Evolutionary conservation across 2,113 vertebrate genomes (phyloP), one percentile per base, ranked within the genome.

Genomic region (Pluvianellus socialis): DNA sequence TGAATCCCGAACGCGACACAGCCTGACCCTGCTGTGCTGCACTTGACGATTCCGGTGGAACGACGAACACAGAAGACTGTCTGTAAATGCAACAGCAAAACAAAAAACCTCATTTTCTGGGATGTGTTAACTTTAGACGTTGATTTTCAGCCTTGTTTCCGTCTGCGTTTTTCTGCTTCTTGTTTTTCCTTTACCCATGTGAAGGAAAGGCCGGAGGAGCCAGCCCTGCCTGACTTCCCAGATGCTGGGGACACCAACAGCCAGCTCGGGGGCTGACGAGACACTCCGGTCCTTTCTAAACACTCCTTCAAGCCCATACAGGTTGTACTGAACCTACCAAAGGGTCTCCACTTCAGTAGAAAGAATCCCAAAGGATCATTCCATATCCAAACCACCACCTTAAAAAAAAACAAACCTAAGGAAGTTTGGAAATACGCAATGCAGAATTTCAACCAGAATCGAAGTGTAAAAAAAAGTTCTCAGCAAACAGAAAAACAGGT

Each of bases 141-240:
- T 11, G 45, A 62, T 45, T 77, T 88, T 68, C 86, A 58, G 72
- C 80, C 50, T 73, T 76, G 38, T 59, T 66, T 55, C 23, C 52
- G 50, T 56, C 82, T 83, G 33, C 50, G 47, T 86, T 92, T 93
- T 84, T 58, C 72, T 91, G 66, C 61, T 84, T 47, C 70, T 87
- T 55, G 38, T 24, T 84, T 24, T 20, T n/a, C 30, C 63, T 52
- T 19, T 3, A 12, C 33, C 44, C 3, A 0, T 10, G 35, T 33
- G 53, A 75, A 63, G 75, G 44, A 20, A 74, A 81, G 75, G 67
- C 50, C 35, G 58, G 53, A 65, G 88, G 71, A 79, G 40, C 19
- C 18, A 79, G 53, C 49, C 50, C 58, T 49, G 63, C 9, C 5
- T 35, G 23, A 28, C 53, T 27, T 8, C 9, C 45, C 53, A 15